Percentiles rank a stretch among this genome's conserved stretches.
Evolutionary conservation across 1,140 invertebrate species (phyloP).

Genomic region (Caenorhabditis inopinata): DNA sequence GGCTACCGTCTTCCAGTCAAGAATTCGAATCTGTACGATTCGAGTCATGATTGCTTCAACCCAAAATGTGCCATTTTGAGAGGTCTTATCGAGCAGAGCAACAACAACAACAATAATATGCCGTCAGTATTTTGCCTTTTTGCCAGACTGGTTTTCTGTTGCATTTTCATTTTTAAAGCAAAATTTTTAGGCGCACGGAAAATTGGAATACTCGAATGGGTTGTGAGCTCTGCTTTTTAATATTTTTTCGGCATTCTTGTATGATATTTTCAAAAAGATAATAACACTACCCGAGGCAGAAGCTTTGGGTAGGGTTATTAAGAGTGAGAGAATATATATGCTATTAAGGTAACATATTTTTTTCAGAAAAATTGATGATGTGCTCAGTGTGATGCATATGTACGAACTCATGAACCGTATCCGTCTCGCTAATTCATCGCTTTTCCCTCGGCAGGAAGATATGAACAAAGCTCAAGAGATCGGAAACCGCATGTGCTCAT

Average conservation of each 20-base stretch:
- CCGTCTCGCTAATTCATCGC: neutral
- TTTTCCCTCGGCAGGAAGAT: neutral
- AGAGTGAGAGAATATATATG: too few species aligned
- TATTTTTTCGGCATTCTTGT: too few species aligned
- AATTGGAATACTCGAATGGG: too few species aligned
- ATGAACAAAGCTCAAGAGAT: neutral
- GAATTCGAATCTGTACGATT: neutral
- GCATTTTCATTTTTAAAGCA: too few species aligned
- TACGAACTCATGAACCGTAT: neutral
- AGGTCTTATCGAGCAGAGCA: neutral
- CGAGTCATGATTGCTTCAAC: neutral
- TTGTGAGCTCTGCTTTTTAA: too few species aligned
- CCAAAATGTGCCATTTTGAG: constrained; percentile 12
- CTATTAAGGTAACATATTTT: neutral
- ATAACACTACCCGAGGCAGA: too few species aligned
- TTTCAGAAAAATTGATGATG: constrained; percentile 12
- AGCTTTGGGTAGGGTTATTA: too few species aligned
- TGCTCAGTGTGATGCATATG: neutral
- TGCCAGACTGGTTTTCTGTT: too few species aligned
- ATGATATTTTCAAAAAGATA: too few species aligned
- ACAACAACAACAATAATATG: neutral
- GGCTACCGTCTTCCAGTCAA: constrained; percentile 1
- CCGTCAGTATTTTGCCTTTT: too few species aligned
- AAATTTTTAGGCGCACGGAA: too few species aligned
- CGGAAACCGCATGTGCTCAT: constrained; percentile 8